phyloP scores from a whole-genome alignment of 23 tunicate species.

The Aplidium turbinatum region DNA sequence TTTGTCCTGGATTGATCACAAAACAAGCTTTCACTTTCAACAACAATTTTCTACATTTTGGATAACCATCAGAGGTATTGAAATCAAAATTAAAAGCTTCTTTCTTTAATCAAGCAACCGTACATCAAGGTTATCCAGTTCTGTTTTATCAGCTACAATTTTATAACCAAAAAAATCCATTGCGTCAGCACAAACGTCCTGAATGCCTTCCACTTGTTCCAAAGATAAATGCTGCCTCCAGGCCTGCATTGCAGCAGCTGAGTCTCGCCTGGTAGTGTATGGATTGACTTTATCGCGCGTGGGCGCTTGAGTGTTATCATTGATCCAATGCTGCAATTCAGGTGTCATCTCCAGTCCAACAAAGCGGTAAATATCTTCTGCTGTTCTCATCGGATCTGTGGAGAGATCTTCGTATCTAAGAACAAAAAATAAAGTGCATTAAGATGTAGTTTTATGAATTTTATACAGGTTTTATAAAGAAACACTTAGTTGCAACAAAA shows the following conservation, averaged over 20 bases:
- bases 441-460: background rate
- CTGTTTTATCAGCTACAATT: constrained; percentile 15
- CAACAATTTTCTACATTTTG: too few relatives aligned
- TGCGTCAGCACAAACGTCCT: constrained; percentile 46
- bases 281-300: constrained; percentile 40
- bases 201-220: constrained; percentile 36
- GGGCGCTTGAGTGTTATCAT: constrained; percentile 51
- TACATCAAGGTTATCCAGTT: constrained; percentile 41
- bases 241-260: constrained; percentile 71
- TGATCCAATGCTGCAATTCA: constrained; percentile 56
- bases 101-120: too few relatives aligned
- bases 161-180: constrained; percentile 65
- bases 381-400: constrained; percentile 41
- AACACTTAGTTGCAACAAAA: too few relatives aligned
- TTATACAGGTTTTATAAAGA: too few relatives aligned
- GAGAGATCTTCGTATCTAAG: constrained; percentile 89
- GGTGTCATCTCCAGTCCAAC: constrained; percentile 46
- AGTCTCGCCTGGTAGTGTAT: constrained; percentile 74
- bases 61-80: too few relatives aligned
- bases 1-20: too few relatives aligned
- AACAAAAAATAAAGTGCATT: background rate
- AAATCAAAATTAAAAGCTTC: too few relatives aligned
- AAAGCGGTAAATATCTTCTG: constrained; percentile 65
- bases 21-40: too few relatives aligned
- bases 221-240: constrained; percentile 70